Evolutionary conservation across 2,113 vertebrate genomes (phyloP).

Genomic region (Odontesthes bonariensis): DNA sequence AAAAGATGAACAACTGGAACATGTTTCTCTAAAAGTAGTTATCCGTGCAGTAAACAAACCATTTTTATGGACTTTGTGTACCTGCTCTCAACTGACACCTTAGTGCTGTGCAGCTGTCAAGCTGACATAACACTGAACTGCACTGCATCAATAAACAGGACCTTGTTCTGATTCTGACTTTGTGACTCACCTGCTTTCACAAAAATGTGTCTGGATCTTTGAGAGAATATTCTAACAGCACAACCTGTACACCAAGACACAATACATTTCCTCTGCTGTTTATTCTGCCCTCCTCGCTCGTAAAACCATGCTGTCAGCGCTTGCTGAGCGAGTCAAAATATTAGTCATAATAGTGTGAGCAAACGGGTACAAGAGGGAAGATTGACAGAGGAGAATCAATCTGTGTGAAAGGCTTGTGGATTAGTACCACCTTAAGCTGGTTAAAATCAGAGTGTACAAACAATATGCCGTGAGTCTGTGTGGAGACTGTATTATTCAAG

Average conservation of each 20-base stretch:
- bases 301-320: constrained; percentile 43
- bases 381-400: constrained; percentile 68
- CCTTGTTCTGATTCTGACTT: constrained; percentile 6
- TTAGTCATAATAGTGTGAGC: constrained; percentile 57
- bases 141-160: constrained; percentile 43
- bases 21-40: constrained; percentile 53
- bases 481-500: constrained; percentile 58
- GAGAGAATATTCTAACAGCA: constrained; percentile 29
- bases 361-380: constrained; percentile 53
- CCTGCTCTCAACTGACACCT: constrained; percentile 37
- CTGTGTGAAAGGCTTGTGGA: constrained; percentile 58
- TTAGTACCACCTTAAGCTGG: constrained; percentile 68
- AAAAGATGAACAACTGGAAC: constrained; percentile 65
- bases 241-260: constrained; percentile 15
- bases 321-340: constrained; percentile 68
- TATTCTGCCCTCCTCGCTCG: constrained; percentile 39
- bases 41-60: constrained; percentile 29
- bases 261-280: constrained; percentile 31
- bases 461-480: constrained; percentile 10
- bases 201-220: constrained; percentile 18
- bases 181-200: constrained; percentile 20
- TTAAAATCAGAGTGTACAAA: constrained; percentile 64
- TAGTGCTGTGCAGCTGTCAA: neutral
- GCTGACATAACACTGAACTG: constrained; percentile 10
- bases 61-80: constrained; percentile 42